Evolutionary conservation across 2,797 vertebrate genomes (phyloP).

Genomic region (Pipistrellus pipistrellus): DNA sequence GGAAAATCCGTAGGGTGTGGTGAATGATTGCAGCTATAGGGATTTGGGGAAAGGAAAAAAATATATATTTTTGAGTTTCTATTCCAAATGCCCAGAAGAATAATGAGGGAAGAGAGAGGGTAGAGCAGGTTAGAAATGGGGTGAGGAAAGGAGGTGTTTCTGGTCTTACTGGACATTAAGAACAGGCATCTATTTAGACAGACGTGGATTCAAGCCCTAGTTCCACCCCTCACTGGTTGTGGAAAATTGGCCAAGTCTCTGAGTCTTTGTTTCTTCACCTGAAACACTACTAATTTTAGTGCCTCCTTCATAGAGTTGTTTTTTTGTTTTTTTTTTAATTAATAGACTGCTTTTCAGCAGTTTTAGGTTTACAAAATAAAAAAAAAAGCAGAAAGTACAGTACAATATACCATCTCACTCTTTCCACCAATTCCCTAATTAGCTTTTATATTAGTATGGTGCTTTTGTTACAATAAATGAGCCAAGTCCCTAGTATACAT

Average conservation of each 20-base stretch:
- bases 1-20: background rate
- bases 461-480: background rate
- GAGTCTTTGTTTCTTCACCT: background rate
- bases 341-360: background rate
- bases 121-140: background rate
- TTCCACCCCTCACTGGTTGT: background rate
- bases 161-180: background rate
- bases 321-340: background rate
- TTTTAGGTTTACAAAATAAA: background rate
- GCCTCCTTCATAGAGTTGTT: background rate
- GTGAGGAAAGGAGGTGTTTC: background rate
- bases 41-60: background rate
- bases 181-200: background rate
- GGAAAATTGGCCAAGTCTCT: background rate
- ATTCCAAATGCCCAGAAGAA: background rate
- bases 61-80: background rate
- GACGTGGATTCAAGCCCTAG: background rate
- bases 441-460: background rate
- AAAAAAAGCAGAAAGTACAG: background rate
- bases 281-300: slow-evolving; percentile 1
- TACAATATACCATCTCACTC: background rate
- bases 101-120: background rate
- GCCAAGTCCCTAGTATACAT: background rate
- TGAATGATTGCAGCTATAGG: too few relatives aligned
- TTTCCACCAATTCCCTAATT: background rate